Percentiles rank a stretch among this genome's conserved stretches.
Conservation (phyloP, 2,888 invertebrate genomes). For the Agrilus cyanescens region DNA sequence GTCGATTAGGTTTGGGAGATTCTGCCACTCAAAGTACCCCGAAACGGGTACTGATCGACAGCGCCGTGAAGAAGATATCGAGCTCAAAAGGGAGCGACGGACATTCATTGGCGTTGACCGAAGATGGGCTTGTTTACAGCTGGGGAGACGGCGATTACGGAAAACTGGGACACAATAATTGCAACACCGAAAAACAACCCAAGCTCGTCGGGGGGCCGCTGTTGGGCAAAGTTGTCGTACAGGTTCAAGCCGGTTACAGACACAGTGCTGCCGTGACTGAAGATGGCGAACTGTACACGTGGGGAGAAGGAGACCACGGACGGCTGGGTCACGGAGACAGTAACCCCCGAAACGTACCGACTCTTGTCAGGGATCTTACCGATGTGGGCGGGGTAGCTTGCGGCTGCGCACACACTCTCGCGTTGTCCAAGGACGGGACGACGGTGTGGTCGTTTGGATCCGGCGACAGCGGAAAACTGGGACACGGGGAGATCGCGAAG, state of each 20-base stretch:
- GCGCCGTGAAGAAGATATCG: constrained; percentile 39
- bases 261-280: constrained; percentile 46
- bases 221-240: constrained; percentile 36
- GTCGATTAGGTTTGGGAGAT: constrained; percentile 50
- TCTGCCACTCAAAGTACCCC: constrained; percentile 47
- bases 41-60: constrained; percentile 42
- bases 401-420: constrained; percentile 44
- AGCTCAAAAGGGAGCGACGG: constrained; percentile 48
- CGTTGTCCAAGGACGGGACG: constrained; percentile 40
- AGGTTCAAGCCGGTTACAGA: constrained; percentile 43
- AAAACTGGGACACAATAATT: constrained; percentile 43
- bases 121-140: constrained; percentile 41
- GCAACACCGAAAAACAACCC: constrained; percentile 41
- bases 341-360: constrained; percentile 44
- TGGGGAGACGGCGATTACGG: constrained; percentile 51
- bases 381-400: constrained; percentile 46
- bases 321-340: constrained; percentile 49
- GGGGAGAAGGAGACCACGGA: constrained; percentile 47
- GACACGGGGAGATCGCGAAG: constrained; percentile 32
- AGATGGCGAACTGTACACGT: constrained; percentile 43
- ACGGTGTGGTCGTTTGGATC: constrained; percentile 47
- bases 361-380: constrained; percentile 43
- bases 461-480: constrained; percentile 45
- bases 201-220: constrained; percentile 40
- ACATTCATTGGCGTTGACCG: constrained; percentile 42